Evolutionary conservation across 2,113 vertebrate species (phyloP), one percentile per base, ranked within the genome.

Genomic region (Andinoacara biseriatus): DNA sequence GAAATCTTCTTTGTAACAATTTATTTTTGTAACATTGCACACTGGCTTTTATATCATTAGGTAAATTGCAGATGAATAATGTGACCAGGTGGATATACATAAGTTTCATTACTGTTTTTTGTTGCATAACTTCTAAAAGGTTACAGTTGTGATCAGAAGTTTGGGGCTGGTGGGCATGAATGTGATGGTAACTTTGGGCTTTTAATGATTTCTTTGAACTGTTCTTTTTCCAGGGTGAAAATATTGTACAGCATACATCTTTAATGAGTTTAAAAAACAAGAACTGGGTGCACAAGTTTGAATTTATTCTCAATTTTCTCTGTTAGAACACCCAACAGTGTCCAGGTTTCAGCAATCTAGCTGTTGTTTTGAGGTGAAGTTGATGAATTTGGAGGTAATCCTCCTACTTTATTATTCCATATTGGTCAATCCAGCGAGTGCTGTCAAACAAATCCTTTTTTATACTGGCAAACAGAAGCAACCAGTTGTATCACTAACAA

Each of bases 21-120:
- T 58, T 82, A 78, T 74, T 89, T 85, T 88, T 86, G 40, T 31
- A 60, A 20, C 52, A 52, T 72, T 58, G 62, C 76, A 85, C 58
- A 11, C 43, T 26, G 3, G 43, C 87, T 90, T 91, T 86, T 87
- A 76, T 86, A 86, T 10, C 18, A 14, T 75, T 59, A 76, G 54
- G 54, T 67, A 35, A 83, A 77, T 52, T 57, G 74, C 54, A 57
- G 46, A 76, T 89, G 86, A 87, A 54, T 54, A 89, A 76, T 54
- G 46, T 75, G 58, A 74, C 29, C 90, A 89, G 82, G 76, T 83
- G 76, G 58, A 24, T 4, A 35, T 40, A 78, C 26, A 58, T 15
- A 26, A 38, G 33, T 5, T 15, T 40, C 33, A 38, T 58, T n/a
- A 24, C n/a, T 63, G 61, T 14, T 58, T 22, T 40, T n/a, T 57